Conservation (phyloP, 2,888 invertebrate species). For the Lasioglossum villosulum region DNA sequence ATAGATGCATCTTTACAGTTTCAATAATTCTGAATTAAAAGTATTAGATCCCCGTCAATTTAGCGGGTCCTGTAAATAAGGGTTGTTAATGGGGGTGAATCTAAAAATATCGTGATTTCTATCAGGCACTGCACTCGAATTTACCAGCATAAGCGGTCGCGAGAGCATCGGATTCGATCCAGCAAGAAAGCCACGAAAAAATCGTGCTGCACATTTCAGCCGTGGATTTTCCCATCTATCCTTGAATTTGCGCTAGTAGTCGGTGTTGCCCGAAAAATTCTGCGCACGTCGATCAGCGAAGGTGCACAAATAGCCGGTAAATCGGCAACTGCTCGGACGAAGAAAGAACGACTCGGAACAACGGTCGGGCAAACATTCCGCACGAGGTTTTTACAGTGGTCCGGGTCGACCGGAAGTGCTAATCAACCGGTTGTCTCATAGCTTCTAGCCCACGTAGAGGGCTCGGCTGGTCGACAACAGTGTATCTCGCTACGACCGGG, state of each 20-base stretch:
- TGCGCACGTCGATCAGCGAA: not conserved
- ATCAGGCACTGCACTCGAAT: not conserved
- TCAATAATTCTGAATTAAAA: too few relatives aligned
- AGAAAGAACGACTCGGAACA: not conserved
- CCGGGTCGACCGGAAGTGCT: conserved; percentile 15
- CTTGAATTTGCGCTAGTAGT: not conserved
- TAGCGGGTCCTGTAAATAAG: not conserved
- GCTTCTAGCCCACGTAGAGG: conserved; percentile 22
- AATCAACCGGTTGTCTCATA: conserved; percentile 27
- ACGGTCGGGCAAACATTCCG: not conserved
- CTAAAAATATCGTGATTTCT: not conserved
- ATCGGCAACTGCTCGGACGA: not conserved
- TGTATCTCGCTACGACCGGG: conserved; percentile 42
- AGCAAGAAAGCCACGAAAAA: not conserved
- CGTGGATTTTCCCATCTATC: not conserved
- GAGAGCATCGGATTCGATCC: not conserved
- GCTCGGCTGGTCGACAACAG: conserved; percentile 44
- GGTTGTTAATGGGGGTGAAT: too few relatives aligned
- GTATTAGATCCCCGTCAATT: too few relatives aligned
- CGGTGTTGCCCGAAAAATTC: not conserved
- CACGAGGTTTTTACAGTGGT: not conserved
- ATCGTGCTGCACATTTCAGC: not conserved
- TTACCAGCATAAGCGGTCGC: not conserved
- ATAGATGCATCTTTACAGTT: too few relatives aligned
- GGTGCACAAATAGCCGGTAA: conserved; percentile 14